These are phyloP conservation scores for Sciaenops ocellatus DNA, from an alignment of 2,797 vertebrate genomes.

Conservation along the genomic window DNA sequence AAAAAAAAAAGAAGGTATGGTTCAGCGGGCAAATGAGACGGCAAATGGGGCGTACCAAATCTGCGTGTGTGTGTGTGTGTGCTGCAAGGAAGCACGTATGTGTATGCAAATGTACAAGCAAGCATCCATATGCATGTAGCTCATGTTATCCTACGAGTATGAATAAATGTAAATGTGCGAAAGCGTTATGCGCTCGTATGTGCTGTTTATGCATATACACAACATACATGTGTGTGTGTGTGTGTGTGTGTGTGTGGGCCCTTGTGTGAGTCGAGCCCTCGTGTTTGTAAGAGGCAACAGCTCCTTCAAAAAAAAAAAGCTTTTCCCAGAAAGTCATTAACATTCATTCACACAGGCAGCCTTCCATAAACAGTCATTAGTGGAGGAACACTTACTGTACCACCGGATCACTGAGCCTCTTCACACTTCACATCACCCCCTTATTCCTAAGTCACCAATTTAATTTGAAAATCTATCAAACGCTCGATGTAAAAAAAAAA, in stretches of 20 bases:
- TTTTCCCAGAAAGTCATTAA: slow-evolving; percentile 59
- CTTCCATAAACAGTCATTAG: slow-evolving; percentile 70
- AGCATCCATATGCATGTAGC: neutral
- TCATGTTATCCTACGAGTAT: neutral
- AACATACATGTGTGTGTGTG: neutral
- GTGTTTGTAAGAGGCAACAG: slow-evolving; percentile 11
- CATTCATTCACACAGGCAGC: slow-evolving; percentile 55
- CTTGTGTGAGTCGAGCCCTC: slow-evolving; percentile 10
- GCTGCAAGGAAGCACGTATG: neutral
- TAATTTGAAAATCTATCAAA: slow-evolving; percentile 61
- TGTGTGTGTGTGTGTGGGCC: slow-evolving; percentile 13
- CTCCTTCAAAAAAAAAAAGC: slow-evolving; percentile 43
- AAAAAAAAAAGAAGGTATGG: slow-evolving; percentile 26
- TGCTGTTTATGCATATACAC: neutral
- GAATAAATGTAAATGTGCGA: neutral
- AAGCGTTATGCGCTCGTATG: neutral
- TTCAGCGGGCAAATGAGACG: slow-evolving; percentile 60
- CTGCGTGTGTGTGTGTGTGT: slow-evolving; percentile 1
- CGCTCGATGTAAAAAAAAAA: neutral
- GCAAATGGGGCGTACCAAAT: slow-evolving; percentile 53
- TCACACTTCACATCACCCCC: slow-evolving; percentile 36
- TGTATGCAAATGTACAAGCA: neutral
- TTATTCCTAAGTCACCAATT: slow-evolving; percentile 39
- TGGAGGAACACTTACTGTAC: slow-evolving; percentile 45
- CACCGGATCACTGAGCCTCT: slow-evolving; percentile 48